These are phyloP conservation scores for Notechis scutatus DNA, from an alignment of 2,113 vertebrate genomes.

Conservation along the genomic window DNA sequence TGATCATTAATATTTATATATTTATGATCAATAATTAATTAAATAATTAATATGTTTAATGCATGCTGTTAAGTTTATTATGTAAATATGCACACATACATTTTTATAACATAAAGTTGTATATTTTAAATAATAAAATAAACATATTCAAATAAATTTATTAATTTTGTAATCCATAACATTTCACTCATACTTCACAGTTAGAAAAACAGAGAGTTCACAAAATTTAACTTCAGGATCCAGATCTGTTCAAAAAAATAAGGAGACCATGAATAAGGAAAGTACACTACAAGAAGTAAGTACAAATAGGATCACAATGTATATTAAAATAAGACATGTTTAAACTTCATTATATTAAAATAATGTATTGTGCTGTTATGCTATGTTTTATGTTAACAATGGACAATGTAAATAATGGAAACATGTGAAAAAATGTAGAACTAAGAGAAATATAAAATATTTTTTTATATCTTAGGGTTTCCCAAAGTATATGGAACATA, in stretches of 20 bases:
- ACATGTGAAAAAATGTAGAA: background rate
- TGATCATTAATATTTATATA: background rate
- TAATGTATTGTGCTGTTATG: background rate
- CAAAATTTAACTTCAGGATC: slow-evolving; percentile 73
- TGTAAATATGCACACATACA: background rate
- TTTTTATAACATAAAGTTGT: background rate
- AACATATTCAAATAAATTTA: background rate
- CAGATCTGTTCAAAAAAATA: slow-evolving; percentile 70
- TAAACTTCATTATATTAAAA: background rate
- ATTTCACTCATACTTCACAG: slow-evolving; percentile 62
- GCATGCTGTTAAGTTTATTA: background rate
- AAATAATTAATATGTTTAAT: background rate
- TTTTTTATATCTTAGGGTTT: background rate
- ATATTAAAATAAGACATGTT: background rate
- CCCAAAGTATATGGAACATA: background rate
- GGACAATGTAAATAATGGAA: background rate
- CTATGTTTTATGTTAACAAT: background rate
- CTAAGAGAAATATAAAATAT: background rate
- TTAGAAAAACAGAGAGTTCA: slow-evolving; percentile 77
- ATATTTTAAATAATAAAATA: background rate
- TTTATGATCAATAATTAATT: background rate
- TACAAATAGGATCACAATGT: background rate
- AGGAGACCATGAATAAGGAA: slow-evolving; percentile 70
- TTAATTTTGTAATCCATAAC: background rate
- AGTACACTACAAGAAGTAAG: slow-evolving; percentile 80